Evolutionary conservation across 2,797 vertebrate genomes (phyloP).

Genomic region (Furcifer pardalis): DNA sequence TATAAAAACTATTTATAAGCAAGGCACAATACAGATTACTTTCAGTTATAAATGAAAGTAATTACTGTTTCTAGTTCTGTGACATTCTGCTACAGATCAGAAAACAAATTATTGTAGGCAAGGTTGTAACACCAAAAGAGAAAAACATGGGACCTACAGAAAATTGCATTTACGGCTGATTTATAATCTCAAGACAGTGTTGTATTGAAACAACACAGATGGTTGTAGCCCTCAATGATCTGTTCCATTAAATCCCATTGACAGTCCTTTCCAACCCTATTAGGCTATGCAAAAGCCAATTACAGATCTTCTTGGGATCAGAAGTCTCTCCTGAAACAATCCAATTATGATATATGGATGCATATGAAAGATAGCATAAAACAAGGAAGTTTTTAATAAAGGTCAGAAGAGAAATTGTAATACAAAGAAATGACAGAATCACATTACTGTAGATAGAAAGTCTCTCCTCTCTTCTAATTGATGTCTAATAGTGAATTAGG

Average conservation of each 20-base stretch:
- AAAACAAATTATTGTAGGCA: slow-evolving; percentile 27
- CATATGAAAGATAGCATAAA: background rate
- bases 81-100: background rate
- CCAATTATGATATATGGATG: background rate
- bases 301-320: slow-evolving; percentile 1
- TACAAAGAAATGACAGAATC: slow-evolving; percentile 13
- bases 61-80: slow-evolving; percentile 18
- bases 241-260: slow-evolving; percentile 12
- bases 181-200: slow-evolving; percentile 13
- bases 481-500: background rate
- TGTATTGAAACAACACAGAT: slow-evolving; percentile 36
- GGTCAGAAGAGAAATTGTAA: background rate
- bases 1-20: slow-evolving; percentile 9
- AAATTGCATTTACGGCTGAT: slow-evolving; percentile 20
- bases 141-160: background rate
- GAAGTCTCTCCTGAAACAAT: slow-evolving; percentile 17
- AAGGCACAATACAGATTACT: background rate
- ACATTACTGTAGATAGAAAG: background rate
- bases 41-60: background rate
- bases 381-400: background rate
- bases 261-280: background rate
- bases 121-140: slow-evolving; percentile 19
- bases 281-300: slow-evolving; percentile 35
- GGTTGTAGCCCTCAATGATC: slow-evolving; percentile 25
- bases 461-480: background rate